Evolutionary conservation across 1,140 invertebrate genomes (phyloP), one percentile per base, ranked within the genome.

Genomic region (Stegodyphus dumicola): DNA sequence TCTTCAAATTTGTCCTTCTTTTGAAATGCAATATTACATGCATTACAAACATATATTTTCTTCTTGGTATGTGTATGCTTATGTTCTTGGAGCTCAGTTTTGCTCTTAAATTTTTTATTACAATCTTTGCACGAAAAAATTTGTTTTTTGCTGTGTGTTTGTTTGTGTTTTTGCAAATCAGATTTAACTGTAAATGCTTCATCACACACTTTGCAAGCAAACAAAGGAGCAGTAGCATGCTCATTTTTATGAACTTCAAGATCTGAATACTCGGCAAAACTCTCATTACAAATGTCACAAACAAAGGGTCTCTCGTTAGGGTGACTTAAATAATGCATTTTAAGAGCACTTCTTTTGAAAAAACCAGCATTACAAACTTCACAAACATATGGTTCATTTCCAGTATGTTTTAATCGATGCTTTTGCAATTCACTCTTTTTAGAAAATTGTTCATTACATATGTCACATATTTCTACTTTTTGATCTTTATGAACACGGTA

Each of bases 301-400:
- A 86, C 84, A 66, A 33, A 78, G 15, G 84, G 84, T 54, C 84
- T 52, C 48, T 86, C 84, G 5, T 86, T 33, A n/a, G 84, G 84
- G 53, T 86, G 84, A 6, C 54, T 71, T 11, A 86, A 53, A 17
- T 86, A 86, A 65, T 86, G 84, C 67, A 86, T 64, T 17, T 86
- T 86, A 10, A 78, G 76, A 10, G 75, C 84, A 78, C 53, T 77
- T 49, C 78, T 70, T 49, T 86, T 71, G 17, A 78, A 77, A 78
- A 86, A 86, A 6, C 51, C 66, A 11, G 75, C 33, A n/a, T 17
- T 48, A 74, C 84, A 86, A 53, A 78, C 53, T 65, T 86, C 75
- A 49, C 84, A 86, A 2, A 71, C 18, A 53, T 73, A 78, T 2
- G 56, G 17, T n/a, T 70, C 48, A 17, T 18, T 49, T 7, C 53